Evolutionary conservation across 2,113 vertebrate species (phyloP).

Genomic region (Bubo bubo): DNA sequence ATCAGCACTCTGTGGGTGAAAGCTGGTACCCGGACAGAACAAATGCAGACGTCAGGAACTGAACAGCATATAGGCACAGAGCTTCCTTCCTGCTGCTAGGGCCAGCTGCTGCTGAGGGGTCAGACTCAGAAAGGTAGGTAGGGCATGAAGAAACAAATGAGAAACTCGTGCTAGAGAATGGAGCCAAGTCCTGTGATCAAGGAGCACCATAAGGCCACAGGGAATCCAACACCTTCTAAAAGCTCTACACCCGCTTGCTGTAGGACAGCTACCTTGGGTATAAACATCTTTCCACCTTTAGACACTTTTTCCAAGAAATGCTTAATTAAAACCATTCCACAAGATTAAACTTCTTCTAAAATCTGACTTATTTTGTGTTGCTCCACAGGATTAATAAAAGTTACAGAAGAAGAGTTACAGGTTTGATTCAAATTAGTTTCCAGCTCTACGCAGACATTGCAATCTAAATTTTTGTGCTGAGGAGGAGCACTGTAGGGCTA

Average conservation of each 20-base stretch:
- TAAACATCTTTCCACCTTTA: background rate
- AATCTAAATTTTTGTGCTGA: background rate
- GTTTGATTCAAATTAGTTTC: background rate
- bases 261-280: background rate
- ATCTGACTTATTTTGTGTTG: background rate
- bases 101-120: background rate
- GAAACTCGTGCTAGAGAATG: background rate
- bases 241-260: background rate
- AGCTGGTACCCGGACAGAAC: too few species aligned
- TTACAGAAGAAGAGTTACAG: background rate
- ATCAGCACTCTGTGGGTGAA: background rate
- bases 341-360: background rate
- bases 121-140: background rate
- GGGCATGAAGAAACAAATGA: background rate
- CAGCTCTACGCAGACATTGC: rapidly evolving
- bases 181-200: background rate
- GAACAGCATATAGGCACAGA: rapidly evolving
- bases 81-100: background rate
- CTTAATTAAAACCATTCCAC: background rate
- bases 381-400: background rate
- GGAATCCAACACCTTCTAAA: background rate
- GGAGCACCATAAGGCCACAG: background rate
- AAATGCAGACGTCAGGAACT: rapidly evolving
- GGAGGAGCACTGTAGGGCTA: background rate
- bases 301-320: background rate